phyloP scores from a whole-genome alignment of 2,797 vertebrate genomes.

The Crocidura indochinensis region DNA sequence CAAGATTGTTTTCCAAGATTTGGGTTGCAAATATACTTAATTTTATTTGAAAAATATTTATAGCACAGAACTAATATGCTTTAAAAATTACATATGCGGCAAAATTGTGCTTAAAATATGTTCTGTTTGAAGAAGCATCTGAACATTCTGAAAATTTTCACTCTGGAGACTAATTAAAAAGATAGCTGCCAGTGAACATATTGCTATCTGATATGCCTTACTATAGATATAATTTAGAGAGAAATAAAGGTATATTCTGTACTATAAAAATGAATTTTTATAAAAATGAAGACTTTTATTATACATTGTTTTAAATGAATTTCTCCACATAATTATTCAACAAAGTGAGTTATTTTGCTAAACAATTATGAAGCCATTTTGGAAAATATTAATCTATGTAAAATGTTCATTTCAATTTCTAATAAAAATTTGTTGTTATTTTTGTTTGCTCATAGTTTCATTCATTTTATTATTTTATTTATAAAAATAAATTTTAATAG shows the following conservation, averaged over 20 bases:
- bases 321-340: constrained; percentile 2
- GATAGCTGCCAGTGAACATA: neutral
- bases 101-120: constrained; percentile 58
- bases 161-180: constrained; percentile 68
- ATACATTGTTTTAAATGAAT: constrained; percentile 21
- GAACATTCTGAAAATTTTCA: constrained; percentile 57
- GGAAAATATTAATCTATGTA: constrained; percentile 9
- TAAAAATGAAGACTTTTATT: constrained; percentile 13
- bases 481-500: too few species aligned
- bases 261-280: neutral
- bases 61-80: constrained; percentile 9
- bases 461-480: too few species aligned
- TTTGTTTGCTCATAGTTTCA: constrained; percentile 31
- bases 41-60: constrained; percentile 28
- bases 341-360: neutral
- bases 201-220: constrained; percentile 20
- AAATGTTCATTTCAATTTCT: constrained; percentile 40
- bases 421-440: neutral
- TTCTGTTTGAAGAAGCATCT: constrained; percentile 42
- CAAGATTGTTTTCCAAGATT: constrained; percentile 50
- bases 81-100: constrained; percentile 34
- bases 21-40: neutral
- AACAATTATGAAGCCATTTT: constrained; percentile 18
- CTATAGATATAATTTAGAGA: constrained; percentile 9
- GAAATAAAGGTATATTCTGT: constrained; percentile 5